Base-by-base conservation (phyloP, 2,888 invertebrate species). In the Melangyna quadrimaculata region DNA sequence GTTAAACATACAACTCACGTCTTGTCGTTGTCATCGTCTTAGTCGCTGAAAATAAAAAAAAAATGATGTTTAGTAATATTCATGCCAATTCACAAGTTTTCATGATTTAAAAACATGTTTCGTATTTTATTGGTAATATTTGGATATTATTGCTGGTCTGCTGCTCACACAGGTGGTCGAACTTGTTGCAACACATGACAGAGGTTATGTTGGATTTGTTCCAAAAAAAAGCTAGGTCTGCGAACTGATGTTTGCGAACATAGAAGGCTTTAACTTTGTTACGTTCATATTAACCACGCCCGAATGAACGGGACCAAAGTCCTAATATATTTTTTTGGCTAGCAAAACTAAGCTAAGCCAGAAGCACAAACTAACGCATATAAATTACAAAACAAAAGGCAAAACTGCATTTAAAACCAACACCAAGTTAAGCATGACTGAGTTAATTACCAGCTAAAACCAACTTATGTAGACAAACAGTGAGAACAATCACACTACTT, bases 71-170 rank as follows among this genome's bases (percentile, higher is more conserved):
- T 59, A 17, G 27, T 59, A 32, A 61, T 45, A 51, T 67, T 27
- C 12, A 37, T 53, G 67, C 71, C 82, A 82, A 82, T 19, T 77
- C 72, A 59, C 48, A 70, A 19, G 22, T 45, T 40, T 29, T 37
- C 57, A 45, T 61, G 67, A 73, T 51, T 57, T 67, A 57, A 45
- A 32, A 59, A 24, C 65, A 43, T 59, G 24, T 57, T 51, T 19
- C 12, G 29, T 63, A 43, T 17, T 27, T 27, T 27, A 17, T 43
- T 43, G 24, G 67, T 57, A 35, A 40, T 59, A 32, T 53, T 9
- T 27, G 59, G 17, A 17, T 8, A 27, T 14, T 27, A 5, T n/a
- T 27, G 10, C 10, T 51, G n/a, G n/a, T n/a, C n/a, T n/a, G n/a
- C 7, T 22, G 17, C 29, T 29, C 1, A 22, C 27, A 14, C 77